Base-by-base conservation (phyloP, 2,797 vertebrate species). In the Urocyon cinereoargenteus region DNA sequence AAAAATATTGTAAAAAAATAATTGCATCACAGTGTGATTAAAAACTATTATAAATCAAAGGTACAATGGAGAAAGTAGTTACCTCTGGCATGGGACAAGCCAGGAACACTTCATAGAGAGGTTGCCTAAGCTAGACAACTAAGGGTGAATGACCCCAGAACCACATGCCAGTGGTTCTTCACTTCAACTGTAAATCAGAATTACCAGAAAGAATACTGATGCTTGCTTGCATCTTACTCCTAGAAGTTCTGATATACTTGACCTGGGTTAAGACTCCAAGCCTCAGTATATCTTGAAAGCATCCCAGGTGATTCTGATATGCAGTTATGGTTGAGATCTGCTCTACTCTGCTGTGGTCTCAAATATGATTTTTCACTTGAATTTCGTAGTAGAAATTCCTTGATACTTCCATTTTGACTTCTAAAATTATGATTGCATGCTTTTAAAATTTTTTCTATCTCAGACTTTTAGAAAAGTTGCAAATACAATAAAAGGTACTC, bases 321-420 rank as follows among this genome's bases (percentile, higher is more conserved):
- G 18, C 14, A 12, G n/a, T 86, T 94, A 77, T 14, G 75, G 22
- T 70, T 87, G 51, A 88, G 18, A 92, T 59, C n/a, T 59, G 51
- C 53, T 94, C 26, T 81, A 59, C 9, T 28, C 5, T 49, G 34
- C 12, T 2, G 1, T 91, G 64, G 61, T 96, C 86, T 91, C 62
- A 91, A 73, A 97, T 95, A 93, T 93, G 49, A 68, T 53, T 49
- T 96, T 96, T 84, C 64, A 81, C 64, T 94, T 92, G 45, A 34
- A 73, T 91, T 95, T 94, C 5, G 51, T 89, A 62, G 22, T 95
- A 53, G 5, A 73, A 88, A 86, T 77, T 64, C 2, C 64, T 92
- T 85, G 24, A 61, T 45, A 70, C 88, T 90, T 87, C 51, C 94
- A 14, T 91, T 77, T 93, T 94, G 83, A 78, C 61, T 91, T 96